Base-by-base conservation (phyloP, 2,113 vertebrate species). In the Bombycilla garrulus region DNA sequence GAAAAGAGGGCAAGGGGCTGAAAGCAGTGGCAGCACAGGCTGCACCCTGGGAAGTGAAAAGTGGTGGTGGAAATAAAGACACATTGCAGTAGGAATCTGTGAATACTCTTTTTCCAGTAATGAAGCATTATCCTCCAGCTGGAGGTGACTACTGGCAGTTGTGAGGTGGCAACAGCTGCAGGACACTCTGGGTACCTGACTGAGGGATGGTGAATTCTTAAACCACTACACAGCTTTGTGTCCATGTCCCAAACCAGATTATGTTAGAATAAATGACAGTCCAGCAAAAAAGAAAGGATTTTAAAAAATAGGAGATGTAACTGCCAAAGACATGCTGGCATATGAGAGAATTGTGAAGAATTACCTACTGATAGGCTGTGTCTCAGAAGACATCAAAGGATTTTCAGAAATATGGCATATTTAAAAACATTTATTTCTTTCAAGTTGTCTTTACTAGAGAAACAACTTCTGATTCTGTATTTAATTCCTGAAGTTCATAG, bases 91-190 rank as follows among this genome's bases (percentile, higher is more conserved):
- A 20, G 51, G 17, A 85, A 44, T 7, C 31, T 28, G 48, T 4
- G 8, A 57, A 69, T 22, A 54, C 33, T 47, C n/a, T 24, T 72
- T 44, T 18, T 47, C 45, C 50, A 10, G 78, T 38, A 51, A 47
- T 4, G 44, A 69, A 73, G 33, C 21, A 15, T 2, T 7, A 13
- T 8, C 58, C 73, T 54, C 38, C 25, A 69, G 26, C 23, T 65
- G 50, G 28, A 90, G 26, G 18, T 44, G 50, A 28, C 57, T 9
- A 1, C 26, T 66, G 42, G 64, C 57, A 91, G 57, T 51, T 79
- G 42, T 0, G 0, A 67, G 24, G 42, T 74, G 56, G 35, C n/a
- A 61, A 61, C 1, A 1, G n/a, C 60, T 14, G 7, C 3, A 8
- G 53, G 40, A 81, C 58, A 21, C 21, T 17, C 33, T 1, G 1